phyloP scores from a whole-genome alignment of 2,113 vertebrate genomes.

The Myodes glareolus region DNA sequence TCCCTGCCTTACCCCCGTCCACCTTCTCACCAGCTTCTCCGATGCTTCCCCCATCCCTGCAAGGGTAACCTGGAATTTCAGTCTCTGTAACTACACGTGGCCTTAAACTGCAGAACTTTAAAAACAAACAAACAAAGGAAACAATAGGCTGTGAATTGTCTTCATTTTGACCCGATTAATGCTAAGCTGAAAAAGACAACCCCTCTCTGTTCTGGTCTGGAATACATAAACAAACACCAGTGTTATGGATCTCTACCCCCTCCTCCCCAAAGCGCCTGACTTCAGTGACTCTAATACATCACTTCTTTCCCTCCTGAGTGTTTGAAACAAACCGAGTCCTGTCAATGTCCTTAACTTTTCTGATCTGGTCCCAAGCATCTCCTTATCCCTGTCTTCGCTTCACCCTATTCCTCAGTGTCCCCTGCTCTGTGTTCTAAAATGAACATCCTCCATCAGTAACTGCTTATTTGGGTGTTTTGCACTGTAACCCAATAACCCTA shows the following conservation, averaged over 20 bases:
- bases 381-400: not conserved
- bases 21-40: not conserved
- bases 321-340: not conserved
- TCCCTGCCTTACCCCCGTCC: too few species aligned
- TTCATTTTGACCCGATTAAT: conserved; percentile 4
- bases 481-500: not conserved
- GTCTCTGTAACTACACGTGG: not conserved
- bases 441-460: not conserved
- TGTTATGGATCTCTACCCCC: not conserved
- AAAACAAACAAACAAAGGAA: not conserved
- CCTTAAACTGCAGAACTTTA: not conserved
- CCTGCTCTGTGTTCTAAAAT: not conserved
- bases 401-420: too few species aligned
- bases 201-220: not conserved
- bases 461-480: not conserved
- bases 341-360: not conserved
- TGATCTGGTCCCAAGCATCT: not conserved
- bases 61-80: not conserved
- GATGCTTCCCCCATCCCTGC: accelerated
- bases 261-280: not conserved
- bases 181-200: not conserved
- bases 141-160: not conserved
- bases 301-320: not conserved
- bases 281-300: not conserved
- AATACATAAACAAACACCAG: not conserved